Base-by-base conservation (phyloP, 2,888 invertebrate genomes). In the Agrochola litura region DNA sequence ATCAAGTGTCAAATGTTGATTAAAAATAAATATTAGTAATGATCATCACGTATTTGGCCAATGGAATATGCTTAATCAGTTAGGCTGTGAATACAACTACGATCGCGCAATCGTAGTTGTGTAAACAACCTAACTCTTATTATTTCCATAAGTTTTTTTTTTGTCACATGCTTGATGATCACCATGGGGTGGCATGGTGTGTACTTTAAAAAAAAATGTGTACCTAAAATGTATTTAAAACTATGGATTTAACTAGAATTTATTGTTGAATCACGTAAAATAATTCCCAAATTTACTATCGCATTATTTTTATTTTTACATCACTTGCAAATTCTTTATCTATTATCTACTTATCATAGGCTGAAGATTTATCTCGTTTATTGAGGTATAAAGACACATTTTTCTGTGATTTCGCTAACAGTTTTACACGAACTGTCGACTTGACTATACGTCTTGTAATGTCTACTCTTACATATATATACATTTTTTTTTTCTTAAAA, bases 91-190 rank as follows among this genome's bases (percentile, higher is more conserved):
- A 10, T 12, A 65, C 52, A 58, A 65, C 76, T 46, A 1, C 6
- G 14, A 49, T 66, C 5, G 79, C 83, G 77, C 77, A 49, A 63
- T 37, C 83, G 41, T 10, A 67, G 49, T 77, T 83, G 41, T 63
- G 16, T 76, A 19, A 68, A 66, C 65, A 56, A 25, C n/a, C 16
- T 76, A 54, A 61, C 16, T 46, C 6, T 37, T 3, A 14, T 66
- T 52, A 52, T 52, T 22, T 22, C 52, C 52, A 22, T 22, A 22
- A 52, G 22, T 52, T 52, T 52, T 52, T 52, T 52, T 52, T 52
- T 22, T 16, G 22, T 22, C 52, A 22, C 52, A 52, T 52, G 22
- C 52, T 52, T 52, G 22, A 52, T 52, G 52, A 9, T 52, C 52
- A 52, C 30, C 30, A 30, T 16, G 16, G 8, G 2, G 30, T 56